These are phyloP conservation scores for Notolabrus celidotus DNA, from an alignment of 2,797 vertebrate genomes.

Conservation along the genomic window DNA sequence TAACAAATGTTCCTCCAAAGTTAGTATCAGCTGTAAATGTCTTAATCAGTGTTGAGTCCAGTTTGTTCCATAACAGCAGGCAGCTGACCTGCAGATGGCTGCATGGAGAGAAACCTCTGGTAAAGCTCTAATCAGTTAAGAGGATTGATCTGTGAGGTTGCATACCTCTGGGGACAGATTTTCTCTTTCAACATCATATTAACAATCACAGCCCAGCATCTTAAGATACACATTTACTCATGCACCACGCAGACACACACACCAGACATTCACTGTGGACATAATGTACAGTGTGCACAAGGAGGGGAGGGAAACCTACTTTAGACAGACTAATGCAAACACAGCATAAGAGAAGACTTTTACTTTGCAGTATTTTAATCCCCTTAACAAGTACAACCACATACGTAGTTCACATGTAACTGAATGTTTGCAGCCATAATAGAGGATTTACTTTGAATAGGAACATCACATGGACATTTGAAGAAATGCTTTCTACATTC, in stretches of 20 bases:
- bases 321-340: not conserved
- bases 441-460: not conserved
- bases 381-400: not conserved
- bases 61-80: slow-evolving; percentile 51
- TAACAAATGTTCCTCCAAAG: not conserved
- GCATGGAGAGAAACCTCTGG: slow-evolving; percentile 50
- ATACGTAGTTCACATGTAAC: not conserved
- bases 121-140: slow-evolving; percentile 76
- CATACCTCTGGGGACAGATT: slow-evolving; percentile 64
- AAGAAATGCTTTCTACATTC: not conserved
- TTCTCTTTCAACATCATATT: slow-evolving; percentile 73
- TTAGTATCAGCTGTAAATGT: slow-evolving; percentile 20
- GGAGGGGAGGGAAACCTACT: not conserved
- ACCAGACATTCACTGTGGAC: slow-evolving; percentile 6
- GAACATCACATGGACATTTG: not conserved
- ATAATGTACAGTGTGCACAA: slow-evolving; percentile 4
- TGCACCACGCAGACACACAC: not conserved
- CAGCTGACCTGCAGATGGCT: slow-evolving; percentile 54
- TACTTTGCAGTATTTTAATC: not conserved
- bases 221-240: slow-evolving; percentile 19
- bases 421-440: not conserved
- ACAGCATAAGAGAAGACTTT: not conserved
- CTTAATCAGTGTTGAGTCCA: slow-evolving; percentile 39
- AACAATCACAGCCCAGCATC: slow-evolving; percentile 42
- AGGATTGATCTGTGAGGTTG: slow-evolving; percentile 74